Evolutionary conservation across 2,113 vertebrate species (phyloP).

Genomic region (Cryptotis parvus): DNA sequence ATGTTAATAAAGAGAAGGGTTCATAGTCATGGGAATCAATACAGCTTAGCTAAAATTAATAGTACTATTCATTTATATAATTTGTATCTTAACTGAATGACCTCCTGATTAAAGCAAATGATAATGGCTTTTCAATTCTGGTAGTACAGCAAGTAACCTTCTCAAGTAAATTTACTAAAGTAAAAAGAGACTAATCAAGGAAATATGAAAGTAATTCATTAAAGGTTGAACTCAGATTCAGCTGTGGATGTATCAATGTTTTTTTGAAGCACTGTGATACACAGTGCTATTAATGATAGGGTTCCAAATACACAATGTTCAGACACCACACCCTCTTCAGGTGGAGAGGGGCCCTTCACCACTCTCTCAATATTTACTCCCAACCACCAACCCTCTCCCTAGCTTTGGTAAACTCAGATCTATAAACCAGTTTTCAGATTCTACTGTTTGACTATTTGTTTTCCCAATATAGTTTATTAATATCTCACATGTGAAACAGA

Average conservation of each 20-base stretch:
- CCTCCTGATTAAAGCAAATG: neutral
- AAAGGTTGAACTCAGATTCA: neutral
- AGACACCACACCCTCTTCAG: too few relatives aligned
- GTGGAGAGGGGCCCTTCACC: too few relatives aligned
- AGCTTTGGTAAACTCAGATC: too few relatives aligned
- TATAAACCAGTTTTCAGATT: too few relatives aligned
- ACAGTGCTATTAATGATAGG: too few relatives aligned
- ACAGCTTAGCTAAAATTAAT: neutral
- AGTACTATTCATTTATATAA: neutral
- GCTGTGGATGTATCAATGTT: neutral
- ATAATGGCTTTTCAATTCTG: neutral
- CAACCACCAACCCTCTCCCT: too few relatives aligned
- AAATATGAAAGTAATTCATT: neutral
- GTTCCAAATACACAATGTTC: too few relatives aligned
- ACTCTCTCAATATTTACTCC: too few relatives aligned
- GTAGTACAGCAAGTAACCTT: neutral
- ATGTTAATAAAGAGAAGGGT: neutral
- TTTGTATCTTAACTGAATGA: neutral
- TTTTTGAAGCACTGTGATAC: neutral
- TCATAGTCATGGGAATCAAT: neutral
- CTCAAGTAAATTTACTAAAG: neutral
- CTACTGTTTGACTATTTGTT: too few relatives aligned
- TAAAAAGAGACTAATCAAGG: neutral
- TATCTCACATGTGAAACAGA: too few relatives aligned
- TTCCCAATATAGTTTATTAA: too few relatives aligned